Conservation (phyloP, 2,888 invertebrate genomes). For the Drosophila incognita region DNA sequence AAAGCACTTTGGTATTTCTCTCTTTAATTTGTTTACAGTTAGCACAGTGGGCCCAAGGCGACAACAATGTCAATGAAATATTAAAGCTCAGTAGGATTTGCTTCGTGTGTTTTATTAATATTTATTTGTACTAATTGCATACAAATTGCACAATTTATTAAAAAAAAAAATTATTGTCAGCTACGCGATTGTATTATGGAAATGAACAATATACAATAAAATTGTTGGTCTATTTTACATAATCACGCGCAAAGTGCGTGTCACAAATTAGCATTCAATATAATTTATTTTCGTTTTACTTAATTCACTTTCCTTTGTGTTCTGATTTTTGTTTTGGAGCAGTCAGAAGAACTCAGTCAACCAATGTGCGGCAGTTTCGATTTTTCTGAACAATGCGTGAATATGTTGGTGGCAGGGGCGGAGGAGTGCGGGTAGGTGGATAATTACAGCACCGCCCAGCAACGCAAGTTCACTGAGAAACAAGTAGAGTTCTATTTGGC, state of each 20-base stretch:
- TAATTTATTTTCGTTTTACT: slow-evolving; percentile 27
- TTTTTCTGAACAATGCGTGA: slow-evolving; percentile 44
- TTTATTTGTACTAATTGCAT: slow-evolving; percentile 22
- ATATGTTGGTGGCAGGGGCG: neutral
- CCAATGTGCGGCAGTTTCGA: slow-evolving; percentile 58
- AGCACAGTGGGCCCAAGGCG: slow-evolving; percentile 45
- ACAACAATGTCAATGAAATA: slow-evolving; percentile 3
- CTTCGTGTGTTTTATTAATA: slow-evolving; percentile 1
- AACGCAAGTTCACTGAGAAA: slow-evolving; percentile 55
- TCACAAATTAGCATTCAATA: slow-evolving; percentile 24
- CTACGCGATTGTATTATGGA: slow-evolving; percentile 34
- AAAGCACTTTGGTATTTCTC: slow-evolving; percentile 33
- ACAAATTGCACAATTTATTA: slow-evolving; percentile 33
- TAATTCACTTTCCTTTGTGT: slow-evolving; percentile 24
- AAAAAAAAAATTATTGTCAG: slow-evolving; percentile 25
- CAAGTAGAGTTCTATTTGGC: slow-evolving; percentile 37
- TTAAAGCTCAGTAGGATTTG: slow-evolving; percentile 38
- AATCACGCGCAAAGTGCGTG: slow-evolving; percentile 16
- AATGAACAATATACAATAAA: slow-evolving; percentile 36
- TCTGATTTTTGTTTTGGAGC: slow-evolving; percentile 13
- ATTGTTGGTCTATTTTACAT: slow-evolving; percentile 30
- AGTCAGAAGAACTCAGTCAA: slow-evolving; percentile 17
- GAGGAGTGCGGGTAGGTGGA: neutral
- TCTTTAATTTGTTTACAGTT: slow-evolving; percentile 36
- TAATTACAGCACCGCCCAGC: slow-evolving; percentile 56